Conservation (phyloP, 2,113 vertebrate genomes). For the Grammomys dolichurus region DNA sequence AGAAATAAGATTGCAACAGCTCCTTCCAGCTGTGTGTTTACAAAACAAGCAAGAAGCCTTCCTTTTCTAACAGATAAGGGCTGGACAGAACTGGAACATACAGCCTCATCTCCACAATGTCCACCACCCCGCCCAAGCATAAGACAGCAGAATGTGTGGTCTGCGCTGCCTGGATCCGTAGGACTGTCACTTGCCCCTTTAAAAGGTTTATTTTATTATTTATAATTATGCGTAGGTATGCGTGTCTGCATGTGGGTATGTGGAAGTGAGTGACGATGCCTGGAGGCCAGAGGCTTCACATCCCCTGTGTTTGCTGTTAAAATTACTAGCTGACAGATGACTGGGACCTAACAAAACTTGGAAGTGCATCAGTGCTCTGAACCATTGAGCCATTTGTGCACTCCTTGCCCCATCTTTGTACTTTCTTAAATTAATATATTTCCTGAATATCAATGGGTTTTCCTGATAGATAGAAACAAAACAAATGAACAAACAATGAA, state of each 20-base stretch:
- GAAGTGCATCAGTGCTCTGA: neutral
- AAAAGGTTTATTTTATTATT: neutral
- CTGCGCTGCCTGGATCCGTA: neutral
- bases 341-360: neutral
- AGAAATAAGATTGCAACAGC: conserved; percentile 59
- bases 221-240: neutral
- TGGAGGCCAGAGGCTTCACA: neutral
- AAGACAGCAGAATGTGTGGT: neutral
- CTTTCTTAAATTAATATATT: neutral
- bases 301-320: neutral
- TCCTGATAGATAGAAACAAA: neutral
- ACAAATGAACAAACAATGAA: neutral
- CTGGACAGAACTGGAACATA: neutral
- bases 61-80: conserved; percentile 21
- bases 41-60: conserved; percentile 25
- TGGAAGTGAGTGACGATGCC: neutral
- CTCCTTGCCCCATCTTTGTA: neutral
- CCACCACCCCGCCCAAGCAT: neutral
- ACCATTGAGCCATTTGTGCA: neutral
- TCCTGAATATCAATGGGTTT: neutral
- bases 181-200: neutral
- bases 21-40: conserved; percentile 50
- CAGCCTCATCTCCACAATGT: neutral
- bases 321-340: neutral
- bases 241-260: neutral